Base-by-base conservation (phyloP, 2,797 vertebrate genomes). In the Tenualosa thibaudeaui region DNA sequence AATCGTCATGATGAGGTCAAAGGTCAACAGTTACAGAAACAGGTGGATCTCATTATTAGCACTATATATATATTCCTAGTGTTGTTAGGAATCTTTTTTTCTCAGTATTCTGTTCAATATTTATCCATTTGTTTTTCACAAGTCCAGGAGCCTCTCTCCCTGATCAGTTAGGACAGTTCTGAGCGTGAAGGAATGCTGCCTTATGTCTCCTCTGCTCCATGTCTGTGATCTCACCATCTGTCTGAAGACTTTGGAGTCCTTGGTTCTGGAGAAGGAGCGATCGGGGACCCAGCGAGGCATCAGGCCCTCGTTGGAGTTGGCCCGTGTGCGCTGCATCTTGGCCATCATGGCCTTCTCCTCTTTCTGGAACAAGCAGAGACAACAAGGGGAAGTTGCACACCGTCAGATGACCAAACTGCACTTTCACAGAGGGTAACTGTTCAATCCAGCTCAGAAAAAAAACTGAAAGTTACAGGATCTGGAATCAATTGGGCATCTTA, bases 261-360 rank as follows among this genome's bases (percentile, higher is more conserved):
- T 98, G 91, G 95, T 96, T 88, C 98, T 95, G 90, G 95, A 90
- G 93, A 97, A 98, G 58, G 97, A 94, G 81, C 97, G 96, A 87
- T 99, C 97, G 7, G 98, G 96, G 43, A 96, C 97, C 98, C 98
- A 99, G 88, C 96, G 97, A 0, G 97, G 96, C 94, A 96, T 94
- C 91, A 97, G 91, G 43, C 95, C 97, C 81, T 98, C 98, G 0
- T 89, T 92, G 50, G 98, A 98, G 92, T 96, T 98, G 88, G 97
- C 96, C 1, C 97, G 95, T 0, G 95, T 93, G 5, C 97, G 94
- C 92, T 98, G 97, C 92, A 99, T 94, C 94, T 98, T 98, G 82
- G 96, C 97, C 95, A 98, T 95, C 95, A 98, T 91, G 86, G 97
- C 98, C 88, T 99, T 99, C 93, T 99, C 98, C 82, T 99, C 98